phyloP scores from a whole-genome alignment of 2,797 vertebrate species.

The Erpetoichthys calabaricus region DNA sequence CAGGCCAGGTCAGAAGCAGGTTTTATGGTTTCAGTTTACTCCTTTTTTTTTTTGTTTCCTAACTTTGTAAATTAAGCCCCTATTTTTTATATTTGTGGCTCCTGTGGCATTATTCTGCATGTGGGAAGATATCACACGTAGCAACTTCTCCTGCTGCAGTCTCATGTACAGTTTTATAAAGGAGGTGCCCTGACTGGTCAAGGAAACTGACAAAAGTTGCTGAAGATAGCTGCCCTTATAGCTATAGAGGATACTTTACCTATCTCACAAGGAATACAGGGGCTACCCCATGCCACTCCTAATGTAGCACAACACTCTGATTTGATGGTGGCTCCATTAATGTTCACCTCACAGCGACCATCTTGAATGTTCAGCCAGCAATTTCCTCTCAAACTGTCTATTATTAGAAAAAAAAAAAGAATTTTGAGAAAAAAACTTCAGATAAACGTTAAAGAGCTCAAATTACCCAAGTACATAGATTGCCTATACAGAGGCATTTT shows the following conservation, averaged over 20 bases:
- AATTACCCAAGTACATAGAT: not conserved
- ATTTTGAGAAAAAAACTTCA: not conserved
- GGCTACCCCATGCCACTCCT: slow-evolving; percentile 61
- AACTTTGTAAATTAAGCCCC: too few relatives aligned
- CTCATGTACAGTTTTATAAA: too few relatives aligned
- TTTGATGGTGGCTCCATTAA: slow-evolving; percentile 55
- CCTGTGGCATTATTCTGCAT: too few relatives aligned
- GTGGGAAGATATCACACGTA: too few relatives aligned
- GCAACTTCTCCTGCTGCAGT: too few relatives aligned
- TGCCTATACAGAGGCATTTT: not conserved
- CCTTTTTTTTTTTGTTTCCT: too few relatives aligned
- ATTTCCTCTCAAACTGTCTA: slow-evolving; percentile 58
- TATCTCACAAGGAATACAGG: slow-evolving; percentile 50
- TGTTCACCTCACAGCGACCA: slow-evolving; percentile 54
- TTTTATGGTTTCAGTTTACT: too few relatives aligned
- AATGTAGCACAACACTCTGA: slow-evolving; percentile 59
- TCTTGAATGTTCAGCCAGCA: slow-evolving; percentile 58
- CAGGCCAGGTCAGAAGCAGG: too few relatives aligned
- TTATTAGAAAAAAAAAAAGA: not conserved
- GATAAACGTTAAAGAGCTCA: not conserved
- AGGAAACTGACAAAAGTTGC: too few relatives aligned
- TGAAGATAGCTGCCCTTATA: too few relatives aligned
- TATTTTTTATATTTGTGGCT: too few relatives aligned
- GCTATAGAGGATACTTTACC: slow-evolving; percentile 28
- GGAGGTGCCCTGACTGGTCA: too few relatives aligned